A percentile compares a stretch with the other conserved stretches of the same genome.
Evolutionary conservation across 2,797 vertebrate species (phyloP).

Genomic region (Chelonia mydas): DNA sequence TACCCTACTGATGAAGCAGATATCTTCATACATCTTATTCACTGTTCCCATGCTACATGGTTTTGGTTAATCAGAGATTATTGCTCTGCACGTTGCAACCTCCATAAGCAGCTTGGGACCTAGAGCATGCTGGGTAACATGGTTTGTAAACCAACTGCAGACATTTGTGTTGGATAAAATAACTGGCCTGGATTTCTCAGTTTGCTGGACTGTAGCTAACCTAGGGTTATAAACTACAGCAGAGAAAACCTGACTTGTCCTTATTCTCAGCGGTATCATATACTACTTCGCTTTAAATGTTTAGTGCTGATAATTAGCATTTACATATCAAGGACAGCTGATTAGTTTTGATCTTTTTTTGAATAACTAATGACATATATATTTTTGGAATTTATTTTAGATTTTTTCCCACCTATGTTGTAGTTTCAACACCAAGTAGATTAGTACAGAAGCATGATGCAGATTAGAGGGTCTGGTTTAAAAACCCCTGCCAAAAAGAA

Average conservation of each 20-base stretch:
- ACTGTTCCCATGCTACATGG: slow-evolving; percentile 15
- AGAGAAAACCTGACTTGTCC: neutral
- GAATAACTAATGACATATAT: neutral
- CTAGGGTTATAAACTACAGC: neutral
- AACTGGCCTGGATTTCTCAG: slow-evolving; percentile 61
- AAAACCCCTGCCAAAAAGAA: neutral
- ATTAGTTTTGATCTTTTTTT: neutral
- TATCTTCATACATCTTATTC: neutral
- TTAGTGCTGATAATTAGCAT: neutral
- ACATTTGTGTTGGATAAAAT: slow-evolving; percentile 58
- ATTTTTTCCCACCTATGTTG: neutral
- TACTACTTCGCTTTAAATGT: neutral
- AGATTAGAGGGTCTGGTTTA: neutral
- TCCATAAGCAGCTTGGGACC: slow-evolving; percentile 38
- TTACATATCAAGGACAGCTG: neutral
- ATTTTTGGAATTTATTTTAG: neutral
- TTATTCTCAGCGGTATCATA: neutral
- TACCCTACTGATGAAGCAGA: neutral
- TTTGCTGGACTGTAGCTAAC: neutral
- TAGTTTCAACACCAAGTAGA: neutral
- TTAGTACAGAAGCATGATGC: neutral
- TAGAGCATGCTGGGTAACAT: slow-evolving; percentile 67
- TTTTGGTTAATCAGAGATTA: slow-evolving; percentile 29
- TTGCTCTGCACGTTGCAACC: slow-evolving; percentile 23
- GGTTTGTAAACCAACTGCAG: slow-evolving; percentile 77